These are phyloP conservation scores for Ypsolopha sequella DNA, from an alignment of 2,888 invertebrate genomes.

Conservation along the genomic window DNA sequence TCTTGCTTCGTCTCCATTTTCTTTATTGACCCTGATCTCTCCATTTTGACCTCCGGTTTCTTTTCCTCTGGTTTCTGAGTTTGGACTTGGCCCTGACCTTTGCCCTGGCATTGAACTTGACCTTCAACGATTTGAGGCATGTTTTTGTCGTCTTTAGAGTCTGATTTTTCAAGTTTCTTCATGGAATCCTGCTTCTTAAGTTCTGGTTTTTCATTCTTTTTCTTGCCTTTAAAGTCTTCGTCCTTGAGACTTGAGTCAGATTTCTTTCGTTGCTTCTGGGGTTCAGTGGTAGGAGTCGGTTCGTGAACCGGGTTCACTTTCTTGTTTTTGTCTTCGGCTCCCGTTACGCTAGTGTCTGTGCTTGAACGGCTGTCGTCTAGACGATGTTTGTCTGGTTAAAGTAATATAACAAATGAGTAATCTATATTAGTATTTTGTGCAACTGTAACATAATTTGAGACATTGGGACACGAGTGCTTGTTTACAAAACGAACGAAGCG, in stretches of 20 bases:
- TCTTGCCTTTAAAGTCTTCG: slow-evolving; percentile 29
- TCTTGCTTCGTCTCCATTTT: slow-evolving; percentile 39
- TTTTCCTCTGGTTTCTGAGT: slow-evolving; percentile 20
- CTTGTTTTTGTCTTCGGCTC: slow-evolving; percentile 33
- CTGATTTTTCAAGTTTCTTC: slow-evolving; percentile 31
- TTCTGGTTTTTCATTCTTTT: slow-evolving; percentile 29
- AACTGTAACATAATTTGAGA: no score
- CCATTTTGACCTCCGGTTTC: slow-evolving; percentile 30
- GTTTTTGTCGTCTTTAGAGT: slow-evolving; percentile 12
- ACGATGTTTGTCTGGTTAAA: slow-evolving; percentile 21
- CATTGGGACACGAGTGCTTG: no score
- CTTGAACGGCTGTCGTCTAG: slow-evolving; percentile 40
- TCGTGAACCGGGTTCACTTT: slow-evolving; percentile 23
- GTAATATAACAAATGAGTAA: background rate
- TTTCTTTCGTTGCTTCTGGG: slow-evolving; percentile 46
- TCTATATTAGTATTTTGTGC: background rate
- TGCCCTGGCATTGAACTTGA: no score
- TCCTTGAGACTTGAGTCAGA: slow-evolving; percentile 57
- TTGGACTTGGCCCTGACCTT: no score
- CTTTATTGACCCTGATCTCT: slow-evolving; percentile 22
- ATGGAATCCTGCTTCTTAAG: slow-evolving; percentile 25
- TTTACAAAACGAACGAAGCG: no score
- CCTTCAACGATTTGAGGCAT: background rate
- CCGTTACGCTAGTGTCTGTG: slow-evolving; percentile 29
- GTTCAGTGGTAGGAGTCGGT: slow-evolving; percentile 15